Base-by-base conservation (phyloP, 2,888 invertebrate genomes). In the Galerucella nymphaeae region DNA sequence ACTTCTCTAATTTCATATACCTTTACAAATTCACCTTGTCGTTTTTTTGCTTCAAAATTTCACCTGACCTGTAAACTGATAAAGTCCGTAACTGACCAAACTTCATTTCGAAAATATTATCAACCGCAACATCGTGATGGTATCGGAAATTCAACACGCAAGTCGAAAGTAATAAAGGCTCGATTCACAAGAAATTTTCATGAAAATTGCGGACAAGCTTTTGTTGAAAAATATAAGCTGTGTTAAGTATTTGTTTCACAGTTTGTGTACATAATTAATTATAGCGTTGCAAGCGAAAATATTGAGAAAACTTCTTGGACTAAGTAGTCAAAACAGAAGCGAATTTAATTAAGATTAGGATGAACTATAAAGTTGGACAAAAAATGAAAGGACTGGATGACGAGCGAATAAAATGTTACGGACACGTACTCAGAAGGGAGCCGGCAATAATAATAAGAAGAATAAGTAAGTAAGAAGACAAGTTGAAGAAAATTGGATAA, bases 141-240 rank as follows among this genome's bases (percentile, higher is more conserved):
- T 69, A 77, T 77, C 73, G 70, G 69, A n/a, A 66, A 38, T 57
- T 30, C 11, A 62, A 67, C 79, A 80, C 80, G 79, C 79, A 77
- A 75, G 71, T 42, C 23, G 30, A 53, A 64, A 42, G 64, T 76
- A 70, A 79, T 79, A 76, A 80, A 80, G 79, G 77, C 78, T 75
- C 77, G 75, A 76, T 78, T 76, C 74, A 77, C 76, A 76, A 78
- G 76, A 75, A 78, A 77, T 74, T 75, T 74, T 75, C 70, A 75
- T 74, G 76, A 74, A 75, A 76, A 74, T 70, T 68, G 66, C 68
- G 57, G 72, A 63, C 57, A 67, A 73, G 58, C 63, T 59, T 55
- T 72, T 58, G 64, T 55, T 53, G 6, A 2, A 53, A 18, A 53
- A 53, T 53, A 53, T 53, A 53, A 53, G 9, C 10, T 18, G 48